Base-by-base conservation (phyloP, 2,888 invertebrate species). In the Pachydiplax longipennis region DNA sequence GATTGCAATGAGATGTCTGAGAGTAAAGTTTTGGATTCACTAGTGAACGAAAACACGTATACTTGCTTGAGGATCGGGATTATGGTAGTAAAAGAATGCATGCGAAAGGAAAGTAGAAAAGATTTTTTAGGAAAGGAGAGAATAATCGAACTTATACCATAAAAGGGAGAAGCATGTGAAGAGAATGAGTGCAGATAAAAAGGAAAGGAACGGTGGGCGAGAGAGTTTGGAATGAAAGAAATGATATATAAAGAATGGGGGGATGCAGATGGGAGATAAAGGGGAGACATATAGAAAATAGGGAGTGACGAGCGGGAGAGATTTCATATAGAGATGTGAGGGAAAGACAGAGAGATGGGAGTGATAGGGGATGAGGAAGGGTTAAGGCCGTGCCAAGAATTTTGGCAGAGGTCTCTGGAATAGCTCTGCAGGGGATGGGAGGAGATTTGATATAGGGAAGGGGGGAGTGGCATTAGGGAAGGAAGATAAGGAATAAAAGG, bases 341-440 rank as follows among this genome's bases (percentile, higher is more conserved):
- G 13, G 22, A n/a, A 18, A 44, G 48, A 44, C 25, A 44, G 40
- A 44, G 82, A 44, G 82, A n/a, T 25, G 81, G 48, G 25, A 25
- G 40, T 6, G 82, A 25, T 13, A n/a, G 82, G 25, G 82, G n/a
- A n/a, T 15, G 13, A n/a, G 81, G 44, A 44, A 25, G 44, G 8
- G 82, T 48, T 15, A 44, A 18, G 48, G 82, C 25, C 82, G 82
- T 82, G 82, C 82, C 48, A 82, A 82, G 82, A 44, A 82, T 82
- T 82, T 82, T 82, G 82, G 82, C 82, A 82, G 44, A 82, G 82
- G 44, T 82, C 82, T 48, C 82, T 25, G 87, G 83, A 87, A 65
- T 25, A 37, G 37, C 82, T 15, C 37, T 87, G 25, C 18, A 83
- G 82, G 35, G 58, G 87, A 35, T 58, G 37, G 87, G 53, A 18